A percentile compares a stretch with the other conserved stretches of the same genome.
These are phyloP conservation scores for Polyommatus icarus DNA, from an alignment of 2,888 invertebrate genomes.

Conservation along the genomic window DNA sequence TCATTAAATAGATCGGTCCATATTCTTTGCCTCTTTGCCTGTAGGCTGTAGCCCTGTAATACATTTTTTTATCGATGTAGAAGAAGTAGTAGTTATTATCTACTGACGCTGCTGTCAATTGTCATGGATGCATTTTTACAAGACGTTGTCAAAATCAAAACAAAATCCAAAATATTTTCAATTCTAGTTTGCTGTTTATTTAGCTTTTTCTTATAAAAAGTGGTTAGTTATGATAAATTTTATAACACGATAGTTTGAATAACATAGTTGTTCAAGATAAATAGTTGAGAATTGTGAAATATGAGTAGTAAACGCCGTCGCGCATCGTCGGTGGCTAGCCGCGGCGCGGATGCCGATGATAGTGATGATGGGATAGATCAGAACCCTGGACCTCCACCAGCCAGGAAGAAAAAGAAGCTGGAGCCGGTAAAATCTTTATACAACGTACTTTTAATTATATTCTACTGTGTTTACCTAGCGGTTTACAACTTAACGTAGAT, in stretches of 20 bases:
- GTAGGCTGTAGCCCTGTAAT: too few species aligned
- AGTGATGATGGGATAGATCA: constrained; percentile 83
- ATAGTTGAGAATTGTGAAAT: neutral
- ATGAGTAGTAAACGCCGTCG: constrained; percentile 85
- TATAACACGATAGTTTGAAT: neutral
- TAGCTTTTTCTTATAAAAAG: neutral
- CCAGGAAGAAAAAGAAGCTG: constrained; percentile 83
- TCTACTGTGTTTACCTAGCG: neutral
- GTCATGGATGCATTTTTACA: constrained; percentile 3
- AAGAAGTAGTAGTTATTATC: neutral
- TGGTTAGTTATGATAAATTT: neutral
- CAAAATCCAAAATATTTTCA: too few species aligned
- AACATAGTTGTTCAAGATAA: neutral
- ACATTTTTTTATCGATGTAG: neutral
- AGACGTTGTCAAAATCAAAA: neutral
- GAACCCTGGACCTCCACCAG: constrained; percentile 71
- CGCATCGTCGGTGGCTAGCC: constrained; percentile 90
- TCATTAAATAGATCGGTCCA: too few species aligned
- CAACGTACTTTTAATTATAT: neutral
- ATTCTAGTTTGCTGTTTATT: too few species aligned
- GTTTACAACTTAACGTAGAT: neutral
- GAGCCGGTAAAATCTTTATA: constrained; percentile 83
- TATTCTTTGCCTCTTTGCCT: too few species aligned
- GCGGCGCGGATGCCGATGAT: constrained; percentile 84
- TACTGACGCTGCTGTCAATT: neutral